phyloP scores from a whole-genome alignment of 2,797 vertebrate genomes.

The Martes flavigula region DNA sequence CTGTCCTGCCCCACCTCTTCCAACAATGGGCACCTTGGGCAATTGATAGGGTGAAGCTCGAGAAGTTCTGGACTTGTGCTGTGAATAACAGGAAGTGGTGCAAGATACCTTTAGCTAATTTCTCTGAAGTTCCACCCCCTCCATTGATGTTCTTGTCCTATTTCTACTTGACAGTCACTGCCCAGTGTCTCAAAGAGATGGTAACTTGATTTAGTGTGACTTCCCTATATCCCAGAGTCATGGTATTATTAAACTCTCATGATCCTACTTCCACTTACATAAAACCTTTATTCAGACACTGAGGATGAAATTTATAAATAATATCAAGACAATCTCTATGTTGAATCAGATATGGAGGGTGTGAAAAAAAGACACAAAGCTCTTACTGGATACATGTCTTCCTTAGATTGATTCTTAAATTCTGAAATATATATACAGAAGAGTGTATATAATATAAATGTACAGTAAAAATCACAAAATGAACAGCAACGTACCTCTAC shows the following conservation, averaged over 20 bases:
- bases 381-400: neutral
- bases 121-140: neutral
- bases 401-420: neutral
- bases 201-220: neutral
- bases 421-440: neutral
- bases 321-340: neutral
- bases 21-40: constrained; percentile 48
- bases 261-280: neutral
- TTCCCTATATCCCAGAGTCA: neutral
- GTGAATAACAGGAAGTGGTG: constrained; percentile 50
- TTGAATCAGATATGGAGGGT: neutral
- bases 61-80: constrained; percentile 1
- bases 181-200: neutral
- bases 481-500: neutral
- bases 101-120: constrained; percentile 29
- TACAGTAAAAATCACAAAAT: neutral
- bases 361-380: neutral
- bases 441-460: neutral
- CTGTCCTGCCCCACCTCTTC: neutral
- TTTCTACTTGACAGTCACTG: neutral
- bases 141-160: neutral
- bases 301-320: constrained; percentile 4
- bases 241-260: neutral
- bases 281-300: neutral
- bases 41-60: constrained; percentile 29